Base-by-base conservation (phyloP, 2,888 invertebrate species). In the Gymnoscelis rufifasciata region DNA sequence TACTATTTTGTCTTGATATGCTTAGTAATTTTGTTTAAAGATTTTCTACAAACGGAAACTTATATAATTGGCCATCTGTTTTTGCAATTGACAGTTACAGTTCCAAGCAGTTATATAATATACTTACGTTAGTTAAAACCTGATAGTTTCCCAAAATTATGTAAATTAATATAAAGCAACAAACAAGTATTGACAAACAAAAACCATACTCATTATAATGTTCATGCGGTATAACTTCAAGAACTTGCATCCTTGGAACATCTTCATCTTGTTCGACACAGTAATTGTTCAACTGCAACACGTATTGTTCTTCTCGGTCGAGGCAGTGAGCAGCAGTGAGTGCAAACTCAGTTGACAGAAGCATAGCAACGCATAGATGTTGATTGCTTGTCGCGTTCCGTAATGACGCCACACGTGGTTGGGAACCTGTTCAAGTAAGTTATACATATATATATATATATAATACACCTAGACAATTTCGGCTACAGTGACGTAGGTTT, bases 321-420 rank as follows among this genome's bases (percentile, higher is more conserved):
- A 80, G 70, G 54, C 88, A 89, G 52, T 89, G 88, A 0, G 88
- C 88, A 0, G 87, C 83, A 3, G 88, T 88, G 28, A 88, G 15
- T 0, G 83, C 83, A 23, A 60, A 64, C 1, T 66, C 40, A 4
- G 63, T 52, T 1, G 78, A 68, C 3, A 89, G 49, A 1, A 88
- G 42, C 1, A 74, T 72, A 1, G 78, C 78, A 0, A 86, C 87
- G 48, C 88, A 89, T 2, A 83, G 49, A 47, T 87, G 88, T 5
- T 67, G 52, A 4, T 47, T 46, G n/a, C 42, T 67, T 15, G 56
- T 68, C 1, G 71, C 57, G 52, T 81, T 78, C 12, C 74, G 68
- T 38, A 89, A 60, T 5, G 88, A 86, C 14, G 64, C 77, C 11
- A 81, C 69, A 8, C 75, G 67, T 7, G 74, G 74, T 43, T 77